Evolutionary conservation across 2,797 vertebrate genomes (phyloP).

Genomic region (Cirrhinus mrigala): DNA sequence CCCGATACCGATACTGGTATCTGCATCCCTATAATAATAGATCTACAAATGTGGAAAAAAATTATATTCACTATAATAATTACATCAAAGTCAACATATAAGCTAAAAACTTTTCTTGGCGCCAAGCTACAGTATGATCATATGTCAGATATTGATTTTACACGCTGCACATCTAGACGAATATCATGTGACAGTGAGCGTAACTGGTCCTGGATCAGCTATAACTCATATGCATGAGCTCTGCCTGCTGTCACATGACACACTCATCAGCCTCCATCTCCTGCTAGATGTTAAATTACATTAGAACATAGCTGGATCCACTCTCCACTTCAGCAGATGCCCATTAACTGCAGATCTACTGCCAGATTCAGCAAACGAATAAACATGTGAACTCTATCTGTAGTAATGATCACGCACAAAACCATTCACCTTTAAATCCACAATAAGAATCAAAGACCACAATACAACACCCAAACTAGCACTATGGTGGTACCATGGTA

Average conservation of each 20-base stretch:
- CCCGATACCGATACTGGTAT: too few relatives aligned
- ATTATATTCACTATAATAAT: not conserved
- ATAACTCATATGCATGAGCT: not conserved
- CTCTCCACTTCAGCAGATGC: constrained; percentile 10
- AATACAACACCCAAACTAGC: not conserved
- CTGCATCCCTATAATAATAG: too few relatives aligned
- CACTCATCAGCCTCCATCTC: constrained; percentile 2
- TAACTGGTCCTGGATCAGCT: constrained; percentile 14
- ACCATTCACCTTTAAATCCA: not conserved
- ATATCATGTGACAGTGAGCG: not conserved
- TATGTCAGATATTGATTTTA: not conserved
- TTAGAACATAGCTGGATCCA: constrained; percentile 27
- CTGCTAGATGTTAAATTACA: constrained; percentile 33
- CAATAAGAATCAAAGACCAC: not conserved
- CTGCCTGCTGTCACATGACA: constrained; percentile 29
- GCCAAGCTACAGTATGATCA: not conserved
- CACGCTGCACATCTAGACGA: not conserved
- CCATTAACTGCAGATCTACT: constrained; percentile 21
- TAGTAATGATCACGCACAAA: not conserved
- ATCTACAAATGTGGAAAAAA: not conserved
- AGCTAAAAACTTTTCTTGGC: not conserved
- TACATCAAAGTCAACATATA: too few relatives aligned
- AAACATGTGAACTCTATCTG: not conserved
- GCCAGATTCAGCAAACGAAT: not conserved
- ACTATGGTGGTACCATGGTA: not conserved